phyloP scores from a whole-genome alignment of 2,888 invertebrate species.

The Beris morrisii region DNA sequence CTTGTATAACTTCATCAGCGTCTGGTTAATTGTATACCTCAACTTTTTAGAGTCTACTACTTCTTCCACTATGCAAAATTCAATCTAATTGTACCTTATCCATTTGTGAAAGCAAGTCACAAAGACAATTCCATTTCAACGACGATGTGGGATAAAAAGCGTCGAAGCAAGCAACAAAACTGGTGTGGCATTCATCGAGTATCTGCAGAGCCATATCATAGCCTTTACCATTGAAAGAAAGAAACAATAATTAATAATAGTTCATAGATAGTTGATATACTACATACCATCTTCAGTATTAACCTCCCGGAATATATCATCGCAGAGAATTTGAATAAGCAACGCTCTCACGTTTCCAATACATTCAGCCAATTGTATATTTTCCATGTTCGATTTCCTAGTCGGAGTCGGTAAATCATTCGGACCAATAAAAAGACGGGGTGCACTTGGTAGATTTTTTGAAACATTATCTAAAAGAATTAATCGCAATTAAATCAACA shows the following conservation, averaged over 20 bases:
- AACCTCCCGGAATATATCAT: conserved; percentile 61
- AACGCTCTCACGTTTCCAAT: conserved; percentile 83
- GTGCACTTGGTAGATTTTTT: conserved; percentile 38
- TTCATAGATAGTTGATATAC: conserved; percentile 27
- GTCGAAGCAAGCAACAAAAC: conserved; percentile 90
- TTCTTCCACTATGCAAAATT: no score
- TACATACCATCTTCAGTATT: conserved; percentile 50
- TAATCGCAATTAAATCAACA: not conserved
- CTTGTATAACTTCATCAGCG: no score
- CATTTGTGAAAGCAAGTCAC: conserved; percentile 74
- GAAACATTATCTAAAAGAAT: conserved; percentile 33
- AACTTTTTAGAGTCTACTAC: no score
- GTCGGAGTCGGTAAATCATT: conserved; percentile 42
- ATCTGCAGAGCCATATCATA: conserved; percentile 71
- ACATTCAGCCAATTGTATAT: conserved; percentile 78
- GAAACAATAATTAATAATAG: conserved; percentile 1
- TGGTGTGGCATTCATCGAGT: conserved; percentile 85
- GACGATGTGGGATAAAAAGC: conserved; percentile 94
- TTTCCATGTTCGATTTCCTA: conserved; percentile 59
- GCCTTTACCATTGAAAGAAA: conserved; percentile 46
- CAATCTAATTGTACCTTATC: conserved; percentile 61
- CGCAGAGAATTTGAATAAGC: conserved; percentile 80
- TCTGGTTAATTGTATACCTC: no score
- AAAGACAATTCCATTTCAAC: conserved; percentile 90
- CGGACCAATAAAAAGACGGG: conserved; percentile 41